Percentiles rank a stretch among this genome's conserved stretches.
Evolutionary conservation across 2,797 vertebrate genomes (phyloP).

Genomic region (Silurus aristotelis): DNA sequence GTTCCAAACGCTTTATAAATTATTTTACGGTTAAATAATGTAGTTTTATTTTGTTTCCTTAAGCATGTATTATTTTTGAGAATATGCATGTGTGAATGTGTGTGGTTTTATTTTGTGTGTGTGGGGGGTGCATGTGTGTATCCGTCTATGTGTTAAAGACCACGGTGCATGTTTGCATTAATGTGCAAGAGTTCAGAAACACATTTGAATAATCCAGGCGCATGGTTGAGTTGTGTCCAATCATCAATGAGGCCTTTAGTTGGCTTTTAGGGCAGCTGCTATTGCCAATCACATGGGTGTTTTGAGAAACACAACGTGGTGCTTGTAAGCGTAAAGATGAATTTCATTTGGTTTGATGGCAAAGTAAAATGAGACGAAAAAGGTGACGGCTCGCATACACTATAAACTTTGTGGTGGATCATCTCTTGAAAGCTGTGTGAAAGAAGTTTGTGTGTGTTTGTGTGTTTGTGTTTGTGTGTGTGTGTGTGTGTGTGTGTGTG

Average conservation of each 20-base stretch:
- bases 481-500: not conserved
- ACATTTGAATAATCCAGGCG: conserved; percentile 28
- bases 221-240: conserved; percentile 32
- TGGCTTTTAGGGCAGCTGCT: conserved; percentile 32
- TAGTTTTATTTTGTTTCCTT: not conserved
- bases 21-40: not conserved
- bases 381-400: not conserved
- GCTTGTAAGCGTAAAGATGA: conserved; percentile 14
- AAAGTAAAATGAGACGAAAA: conserved; percentile 1
- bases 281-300: conserved; percentile 44
- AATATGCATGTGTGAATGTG: not conserved
- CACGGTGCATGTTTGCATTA: conserved; percentile 31
- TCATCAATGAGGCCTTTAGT: conserved; percentile 33
- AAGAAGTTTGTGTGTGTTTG: not conserved
- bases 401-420: not conserved
- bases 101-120: not conserved
- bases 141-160: not conserved
- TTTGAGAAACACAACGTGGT: conserved; percentile 40
- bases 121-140: not conserved
- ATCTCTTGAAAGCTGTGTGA: not conserved
- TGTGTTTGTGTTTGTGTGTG: not conserved
- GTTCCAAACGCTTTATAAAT: not conserved
- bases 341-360: conserved; percentile 29
- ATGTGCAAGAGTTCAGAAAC: conserved; percentile 28
- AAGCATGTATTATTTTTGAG: not conserved